Evolutionary conservation across 2,888 invertebrate species (phyloP).

Genomic region (Xestia ashworthii): DNA sequence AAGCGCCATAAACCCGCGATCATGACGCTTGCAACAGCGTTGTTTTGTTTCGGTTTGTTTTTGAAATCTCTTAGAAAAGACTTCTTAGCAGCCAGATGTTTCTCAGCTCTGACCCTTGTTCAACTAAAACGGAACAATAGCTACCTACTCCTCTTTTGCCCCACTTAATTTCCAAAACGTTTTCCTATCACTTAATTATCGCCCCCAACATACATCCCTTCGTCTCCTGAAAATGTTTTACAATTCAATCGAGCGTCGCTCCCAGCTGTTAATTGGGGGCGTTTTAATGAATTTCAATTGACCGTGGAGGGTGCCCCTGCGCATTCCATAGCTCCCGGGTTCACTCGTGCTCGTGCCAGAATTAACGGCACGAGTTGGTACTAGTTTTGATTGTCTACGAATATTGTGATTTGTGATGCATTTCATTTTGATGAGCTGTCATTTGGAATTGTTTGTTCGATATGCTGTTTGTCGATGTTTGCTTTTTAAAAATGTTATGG

Average conservation of each 20-base stretch:
- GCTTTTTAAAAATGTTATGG: not conserved
- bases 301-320: slow-evolving; percentile 68
- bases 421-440: slow-evolving; percentile 14
- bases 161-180: slow-evolving; percentile 13
- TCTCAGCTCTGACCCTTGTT: not conserved
- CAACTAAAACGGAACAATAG: not conserved
- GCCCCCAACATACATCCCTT: slow-evolving; percentile 63
- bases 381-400: slow-evolving; percentile 37
- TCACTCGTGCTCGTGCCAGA: slow-evolving; percentile 34
- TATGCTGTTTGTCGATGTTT: slow-evolving; percentile 12
- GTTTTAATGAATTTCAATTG: slow-evolving; percentile 85
- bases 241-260: slow-evolving; percentile 79
- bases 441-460: not conserved
- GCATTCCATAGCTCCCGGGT: slow-evolving; percentile 52
- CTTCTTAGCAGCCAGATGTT: not conserved
- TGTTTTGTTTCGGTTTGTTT: no score
- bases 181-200: slow-evolving; percentile 48
- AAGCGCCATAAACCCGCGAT: no score
- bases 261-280: slow-evolving; percentile 80
- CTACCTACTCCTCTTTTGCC: not conserved
- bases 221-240: slow-evolving; percentile 78
- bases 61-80: not conserved
- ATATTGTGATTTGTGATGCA: slow-evolving; percentile 29
- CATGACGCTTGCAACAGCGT: no score
- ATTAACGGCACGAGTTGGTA: slow-evolving; percentile 24